phyloP scores from a whole-genome alignment of 2,797 vertebrate species.

The Knipowitschia caucasica region DNA sequence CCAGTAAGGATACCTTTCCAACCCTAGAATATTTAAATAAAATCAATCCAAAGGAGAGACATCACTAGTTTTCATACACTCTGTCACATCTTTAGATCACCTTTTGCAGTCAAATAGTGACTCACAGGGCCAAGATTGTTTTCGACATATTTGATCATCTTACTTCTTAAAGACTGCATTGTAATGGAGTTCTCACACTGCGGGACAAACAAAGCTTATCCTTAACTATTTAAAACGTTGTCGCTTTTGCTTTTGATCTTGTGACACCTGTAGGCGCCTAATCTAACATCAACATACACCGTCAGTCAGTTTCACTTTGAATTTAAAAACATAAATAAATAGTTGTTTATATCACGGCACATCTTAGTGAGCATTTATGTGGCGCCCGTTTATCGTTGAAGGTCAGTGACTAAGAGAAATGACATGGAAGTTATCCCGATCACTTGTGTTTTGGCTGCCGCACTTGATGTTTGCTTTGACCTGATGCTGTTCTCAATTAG shows the following conservation, averaged over 20 bases:
- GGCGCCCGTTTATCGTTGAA: conserved; percentile 29
- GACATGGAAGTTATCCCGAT: conserved; percentile 58
- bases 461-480: conserved; percentile 56
- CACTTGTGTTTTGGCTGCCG: conserved; percentile 43
- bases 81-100: too few species aligned
- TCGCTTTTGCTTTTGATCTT: not conserved
- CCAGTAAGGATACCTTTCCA: too few species aligned
- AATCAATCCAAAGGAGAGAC: too few species aligned
- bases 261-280: conserved; percentile 30
- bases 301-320: conserved; percentile 1
- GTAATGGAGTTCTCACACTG: too few species aligned
- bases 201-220: too few species aligned
- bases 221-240: too few species aligned
- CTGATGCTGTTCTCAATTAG: conserved; percentile 56
- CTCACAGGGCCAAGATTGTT: too few species aligned
- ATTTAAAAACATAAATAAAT: conserved; percentile 43
- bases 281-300: conserved; percentile 28
- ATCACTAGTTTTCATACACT: too few species aligned
- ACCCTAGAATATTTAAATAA: too few species aligned
- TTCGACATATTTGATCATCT: too few species aligned
- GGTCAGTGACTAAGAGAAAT: conserved; percentile 58
- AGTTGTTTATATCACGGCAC: conserved; percentile 34
- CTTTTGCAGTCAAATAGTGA: too few species aligned
- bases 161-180: too few species aligned
- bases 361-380: conserved; percentile 23